Evolutionary conservation across 1,140 invertebrate genomes (phyloP), one percentile per base, ranked within the genome.

Genomic region (Lordiphosa mommai): DNA sequence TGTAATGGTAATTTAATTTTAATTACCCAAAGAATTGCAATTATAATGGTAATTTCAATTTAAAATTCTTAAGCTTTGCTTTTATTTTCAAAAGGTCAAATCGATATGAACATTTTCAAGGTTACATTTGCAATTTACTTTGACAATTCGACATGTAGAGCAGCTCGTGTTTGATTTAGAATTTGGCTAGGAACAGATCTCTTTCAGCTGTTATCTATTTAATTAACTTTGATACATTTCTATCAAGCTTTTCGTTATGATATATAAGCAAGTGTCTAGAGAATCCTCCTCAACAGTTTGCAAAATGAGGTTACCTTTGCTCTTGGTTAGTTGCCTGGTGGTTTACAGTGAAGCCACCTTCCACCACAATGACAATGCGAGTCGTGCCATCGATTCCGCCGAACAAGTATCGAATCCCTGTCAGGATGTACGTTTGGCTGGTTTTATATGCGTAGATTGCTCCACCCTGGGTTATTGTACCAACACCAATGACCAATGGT

Each of bases 391-490:
- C 1, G 72, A 74, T 10, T 50, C 60, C 4, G 52, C 29, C 0
- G 51, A 38, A 2, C 29, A 53, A 1, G 48, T 64, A 4, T 9
- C 32, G 3, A 86, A 86, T 71, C 84, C 82, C 1, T 86, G 84
- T 20, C 60, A 63, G 37, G 57, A 77, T 33, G 43, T 86, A 33
- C 65, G 70, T 2, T 6, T 60, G 12, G 44, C 68, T 0, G 77
- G 82, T 10, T 86, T 88, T 5, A 46, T 86, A 0, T 88, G 86
- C 37, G 36, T 86, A 2, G 69, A 86, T 23, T 88, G 86, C 50
- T 17, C 32, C 30, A 74, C 74, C 0, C 23, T 88, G 12, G 86
- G 67, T 5, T 80, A 67, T 50, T 88, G 86, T 40, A 32, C 67
- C 0, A 34, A 71, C 14, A 41, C 59, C 17, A 44, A 40, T 3